A percentile compares a stretch with the other conserved stretches of the same genome.
phyloP scores from a whole-genome alignment of 1,140 invertebrate species.

The Sminthurinus signatus region DNA sequence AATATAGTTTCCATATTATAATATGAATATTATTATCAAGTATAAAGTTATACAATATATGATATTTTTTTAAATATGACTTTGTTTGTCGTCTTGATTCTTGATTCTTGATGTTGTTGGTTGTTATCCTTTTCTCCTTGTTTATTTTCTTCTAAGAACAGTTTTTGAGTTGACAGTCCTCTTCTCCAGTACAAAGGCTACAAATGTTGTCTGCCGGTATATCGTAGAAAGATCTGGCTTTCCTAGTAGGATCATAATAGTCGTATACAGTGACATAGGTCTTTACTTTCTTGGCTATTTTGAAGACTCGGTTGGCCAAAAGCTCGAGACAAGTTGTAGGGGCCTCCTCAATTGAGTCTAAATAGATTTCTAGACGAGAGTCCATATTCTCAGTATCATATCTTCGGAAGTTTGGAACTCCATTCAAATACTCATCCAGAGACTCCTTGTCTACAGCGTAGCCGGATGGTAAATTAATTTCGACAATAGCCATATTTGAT shows the following conservation, averaged over 20 bases:
- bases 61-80: too few relatives aligned
- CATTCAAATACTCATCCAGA: slow-evolving; percentile 55
- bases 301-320: neutral
- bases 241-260: slow-evolving; percentile 15
- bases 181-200: slow-evolving; percentile 17
- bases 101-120: too few relatives aligned
- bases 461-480: slow-evolving; percentile 74
- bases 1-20: too few relatives aligned
- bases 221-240: slow-evolving; percentile 20
- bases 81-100: too few relatives aligned
- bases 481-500: slow-evolving; percentile 85
- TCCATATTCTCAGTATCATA: slow-evolving; percentile 61
- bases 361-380: neutral
- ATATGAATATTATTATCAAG: too few relatives aligned
- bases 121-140: too few relatives aligned
- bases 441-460: slow-evolving; percentile 72
- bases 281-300: neutral
- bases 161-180: neutral
- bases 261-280: slow-evolving; percentile 1
- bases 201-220: slow-evolving; percentile 12
- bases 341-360: neutral
- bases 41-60: too few relatives aligned
- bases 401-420: slow-evolving; percentile 56
- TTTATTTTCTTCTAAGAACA: neutral
- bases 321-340: neutral